These are phyloP conservation scores for Ailurus styani DNA, from an alignment of 2,113 vertebrate species.

Conservation along the genomic window DNA sequence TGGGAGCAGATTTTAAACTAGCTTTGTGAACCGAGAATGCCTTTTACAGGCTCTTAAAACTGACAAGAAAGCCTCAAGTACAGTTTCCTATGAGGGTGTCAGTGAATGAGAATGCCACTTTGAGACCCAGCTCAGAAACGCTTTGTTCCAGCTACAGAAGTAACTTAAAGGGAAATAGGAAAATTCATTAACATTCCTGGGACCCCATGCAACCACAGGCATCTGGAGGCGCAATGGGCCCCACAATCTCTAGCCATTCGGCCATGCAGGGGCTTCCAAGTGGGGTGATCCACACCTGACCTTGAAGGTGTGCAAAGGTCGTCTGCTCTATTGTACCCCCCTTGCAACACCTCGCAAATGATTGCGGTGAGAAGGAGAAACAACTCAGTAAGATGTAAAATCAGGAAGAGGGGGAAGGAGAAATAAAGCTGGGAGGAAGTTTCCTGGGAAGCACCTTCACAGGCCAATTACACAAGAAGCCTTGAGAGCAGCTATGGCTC, in stretches of 20 bases:
- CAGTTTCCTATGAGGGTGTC: not conserved
- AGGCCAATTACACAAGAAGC: not conserved
- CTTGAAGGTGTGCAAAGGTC: not conserved
- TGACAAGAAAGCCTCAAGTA: not conserved
- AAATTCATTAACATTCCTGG: constrained; percentile 47
- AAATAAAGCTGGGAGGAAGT: not conserved
- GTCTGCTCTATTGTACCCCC: not conserved
- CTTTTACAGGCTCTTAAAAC: not conserved
- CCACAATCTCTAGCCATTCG: not conserved
- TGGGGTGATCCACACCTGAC: not conserved
- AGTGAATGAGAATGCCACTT: not conserved
- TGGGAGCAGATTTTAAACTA: not conserved
- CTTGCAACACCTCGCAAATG: not conserved
- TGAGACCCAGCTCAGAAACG: not conserved
- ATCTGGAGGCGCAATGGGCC: not conserved
- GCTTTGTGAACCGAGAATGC: not conserved
- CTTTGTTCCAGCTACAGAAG: not conserved
- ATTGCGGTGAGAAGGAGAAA: not conserved
- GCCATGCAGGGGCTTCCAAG: not conserved
- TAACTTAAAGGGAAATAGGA: constrained; percentile 27
- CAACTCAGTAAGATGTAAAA: not conserved
- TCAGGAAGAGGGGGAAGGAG: not conserved
- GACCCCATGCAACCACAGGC: not conserved
- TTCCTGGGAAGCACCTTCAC: not conserved
- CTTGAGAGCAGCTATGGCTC: not conserved